Evolutionary conservation across 2,113 vertebrate genomes (phyloP).

Genomic region (Pachyramphus minor): DNA sequence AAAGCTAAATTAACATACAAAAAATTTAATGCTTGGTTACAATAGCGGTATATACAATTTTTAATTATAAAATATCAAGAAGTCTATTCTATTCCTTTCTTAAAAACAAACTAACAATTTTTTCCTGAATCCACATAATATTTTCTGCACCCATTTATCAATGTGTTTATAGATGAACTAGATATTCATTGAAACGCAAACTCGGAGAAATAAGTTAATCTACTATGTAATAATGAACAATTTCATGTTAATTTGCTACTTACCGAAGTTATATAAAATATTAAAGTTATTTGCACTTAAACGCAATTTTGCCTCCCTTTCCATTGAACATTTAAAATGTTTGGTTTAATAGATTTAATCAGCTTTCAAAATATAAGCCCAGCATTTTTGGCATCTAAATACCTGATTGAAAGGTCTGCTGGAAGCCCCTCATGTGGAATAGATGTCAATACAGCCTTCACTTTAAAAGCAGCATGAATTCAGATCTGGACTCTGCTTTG

Average conservation of each 20-base stretch:
- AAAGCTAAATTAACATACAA: background rate
- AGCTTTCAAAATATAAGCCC: background rate
- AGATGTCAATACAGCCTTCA: background rate
- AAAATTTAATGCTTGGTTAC: background rate
- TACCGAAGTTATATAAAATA: background rate
- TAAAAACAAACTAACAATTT: background rate
- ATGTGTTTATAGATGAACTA: slow-evolving; percentile 29
- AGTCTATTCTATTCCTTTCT: background rate
- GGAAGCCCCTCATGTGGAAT: background rate
- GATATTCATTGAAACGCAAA: slow-evolving; percentile 1
- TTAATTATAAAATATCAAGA: background rate
- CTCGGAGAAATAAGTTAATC: slow-evolving; percentile 1
- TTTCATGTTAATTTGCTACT: background rate
- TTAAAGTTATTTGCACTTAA: background rate
- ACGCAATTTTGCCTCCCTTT: background rate
- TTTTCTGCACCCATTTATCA: slow-evolving; percentile 18
- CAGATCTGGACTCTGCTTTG: background rate
- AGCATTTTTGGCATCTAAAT: background rate
- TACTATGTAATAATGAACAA: background rate
- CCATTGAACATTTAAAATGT: background rate
- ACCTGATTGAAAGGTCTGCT: background rate
- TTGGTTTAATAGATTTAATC: background rate
- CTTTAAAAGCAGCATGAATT: background rate
- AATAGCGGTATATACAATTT: background rate
- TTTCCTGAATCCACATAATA: background rate